Conservation (phyloP, 1,140 invertebrate species). For the Lithobius niger region DNA sequence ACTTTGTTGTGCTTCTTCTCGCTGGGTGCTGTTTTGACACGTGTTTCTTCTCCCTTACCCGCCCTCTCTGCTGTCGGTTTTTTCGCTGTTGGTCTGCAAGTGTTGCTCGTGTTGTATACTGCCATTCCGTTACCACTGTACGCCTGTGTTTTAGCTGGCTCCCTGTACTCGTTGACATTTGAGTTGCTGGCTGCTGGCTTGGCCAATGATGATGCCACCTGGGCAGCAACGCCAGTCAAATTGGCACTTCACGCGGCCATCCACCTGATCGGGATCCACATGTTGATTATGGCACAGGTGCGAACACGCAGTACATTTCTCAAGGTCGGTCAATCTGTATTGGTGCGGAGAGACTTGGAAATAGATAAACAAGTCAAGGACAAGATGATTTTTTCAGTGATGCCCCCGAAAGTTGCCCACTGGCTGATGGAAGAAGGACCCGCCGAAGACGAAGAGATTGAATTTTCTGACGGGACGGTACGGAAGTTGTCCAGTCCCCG, state of each 20-base stretch:
- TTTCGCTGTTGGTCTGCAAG: slow-evolving; percentile 70
- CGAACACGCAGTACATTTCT: slow-evolving; percentile 89
- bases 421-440: slow-evolving; percentile 63
- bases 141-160: slow-evolving; percentile 57
- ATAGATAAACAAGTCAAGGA: slow-evolving; percentile 89
- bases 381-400: slow-evolving; percentile 94
- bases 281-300: slow-evolving; percentile 76
- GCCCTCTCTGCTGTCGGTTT: slow-evolving; percentile 46
- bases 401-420: slow-evolving; percentile 80
- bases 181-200: slow-evolving; percentile 40
- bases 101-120: slow-evolving; percentile 81
- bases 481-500: slow-evolving; percentile 16
- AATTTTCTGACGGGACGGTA: slow-evolving; percentile 15
- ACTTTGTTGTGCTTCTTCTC: slow-evolving; percentile 28
- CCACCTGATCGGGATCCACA: slow-evolving; percentile 83
- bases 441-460: slow-evolving; percentile 32
- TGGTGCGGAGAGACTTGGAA: slow-evolving; percentile 74
- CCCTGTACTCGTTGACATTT: slow-evolving; percentile 66
- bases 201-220: slow-evolving; percentile 9
- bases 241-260: slow-evolving; percentile 72
- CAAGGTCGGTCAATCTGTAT: slow-evolving; percentile 83
- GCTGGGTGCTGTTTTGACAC: slow-evolving; percentile 21
- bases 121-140: slow-evolving; percentile 82
- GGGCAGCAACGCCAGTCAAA: slow-evolving; percentile 43
- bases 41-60: background rate